Evolutionary conservation across 2,888 invertebrate species (phyloP).

Genomic region (Rhimphoctona megacephalus): DNA sequence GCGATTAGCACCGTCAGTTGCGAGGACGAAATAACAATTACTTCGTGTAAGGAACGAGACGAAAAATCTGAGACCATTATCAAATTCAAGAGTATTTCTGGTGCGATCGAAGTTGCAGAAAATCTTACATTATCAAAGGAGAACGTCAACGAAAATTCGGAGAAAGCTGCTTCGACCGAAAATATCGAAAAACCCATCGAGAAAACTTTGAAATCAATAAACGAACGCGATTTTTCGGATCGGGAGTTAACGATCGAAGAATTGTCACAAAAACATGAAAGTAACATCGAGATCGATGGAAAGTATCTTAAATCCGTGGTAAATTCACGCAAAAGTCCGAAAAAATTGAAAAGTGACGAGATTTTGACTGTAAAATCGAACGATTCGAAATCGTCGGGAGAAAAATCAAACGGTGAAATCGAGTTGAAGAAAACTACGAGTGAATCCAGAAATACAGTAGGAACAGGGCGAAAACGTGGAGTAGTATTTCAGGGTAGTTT

Average conservation of each 20-base stretch:
- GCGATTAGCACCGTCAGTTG: not conserved
- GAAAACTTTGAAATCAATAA: not conserved
- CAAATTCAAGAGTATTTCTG: not conserved
- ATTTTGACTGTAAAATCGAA: conserved; percentile 11
- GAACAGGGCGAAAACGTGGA: conserved; percentile 58
- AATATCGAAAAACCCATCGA: conserved; percentile 20
- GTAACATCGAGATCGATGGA: conserved; percentile 79
- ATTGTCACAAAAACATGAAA: conserved; percentile 63
- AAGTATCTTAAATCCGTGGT: conserved; percentile 82
- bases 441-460: not conserved
- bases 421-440: conserved; percentile 33
- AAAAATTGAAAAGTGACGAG: conserved; percentile 72
- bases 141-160: not conserved
- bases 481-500: conserved; percentile 76
- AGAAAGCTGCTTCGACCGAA: not conserved
- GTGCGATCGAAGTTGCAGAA: not conserved
- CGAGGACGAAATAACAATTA: conserved; percentile 13
- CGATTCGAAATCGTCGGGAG: conserved; percentile 25
- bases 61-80: conserved; percentile 9
- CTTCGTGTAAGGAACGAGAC: not conserved
- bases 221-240: conserved; percentile 16
- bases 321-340: conserved; percentile 80
- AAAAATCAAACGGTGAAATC: conserved; percentile 43
- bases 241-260: conserved; percentile 39
- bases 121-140: not conserved